These are phyloP conservation scores for Saccostrea echinata DNA, from an alignment of 1,140 invertebrate genomes.

Conservation along the genomic window DNA sequence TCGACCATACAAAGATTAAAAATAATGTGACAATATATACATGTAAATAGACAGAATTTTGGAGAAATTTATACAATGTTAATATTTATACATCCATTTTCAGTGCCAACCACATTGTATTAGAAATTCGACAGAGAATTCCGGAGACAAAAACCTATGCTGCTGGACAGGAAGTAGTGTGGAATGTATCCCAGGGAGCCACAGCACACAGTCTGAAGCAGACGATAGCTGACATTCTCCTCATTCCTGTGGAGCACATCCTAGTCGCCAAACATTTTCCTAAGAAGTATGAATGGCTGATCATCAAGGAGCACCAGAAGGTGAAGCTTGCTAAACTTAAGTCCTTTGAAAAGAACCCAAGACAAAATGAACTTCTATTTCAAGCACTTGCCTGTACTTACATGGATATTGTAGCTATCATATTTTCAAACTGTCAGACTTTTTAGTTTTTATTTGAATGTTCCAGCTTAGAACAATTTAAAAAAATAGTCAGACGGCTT, in stretches of 20 bases:
- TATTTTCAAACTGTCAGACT: too few species aligned
- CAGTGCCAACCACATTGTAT: conserved; percentile 66
- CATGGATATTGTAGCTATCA: too few species aligned
- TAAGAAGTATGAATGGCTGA: conserved; percentile 69
- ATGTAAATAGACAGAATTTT: too few species aligned
- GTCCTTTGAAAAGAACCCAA: too few species aligned
- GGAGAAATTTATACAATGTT: too few species aligned
- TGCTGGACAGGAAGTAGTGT: conserved; percentile 68
- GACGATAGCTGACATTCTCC: conserved; percentile 62
- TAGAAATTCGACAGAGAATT: conserved; percentile 66
- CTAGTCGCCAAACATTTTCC: conserved; percentile 75
- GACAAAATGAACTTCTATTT: too few species aligned
- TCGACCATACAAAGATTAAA: too few species aligned
- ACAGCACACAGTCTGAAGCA: conserved; percentile 63
- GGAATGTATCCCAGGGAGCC: conserved; percentile 68
- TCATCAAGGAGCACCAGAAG: conserved; percentile 63
- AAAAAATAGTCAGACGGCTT: too few species aligned
- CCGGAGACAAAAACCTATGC: conserved; percentile 67
- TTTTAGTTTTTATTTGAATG: too few species aligned
- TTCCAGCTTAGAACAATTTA: too few species aligned
- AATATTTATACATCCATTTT: not conserved
- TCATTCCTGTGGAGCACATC: conserved; percentile 67
- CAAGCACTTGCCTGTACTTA: too few species aligned
- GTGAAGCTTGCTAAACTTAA: not conserved
- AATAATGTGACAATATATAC: too few species aligned